Evolutionary conservation across 2,113 vertebrate species (phyloP), one percentile per base, ranked within the genome.

Genomic region (Neolamprologus tretocephalus): DNA sequence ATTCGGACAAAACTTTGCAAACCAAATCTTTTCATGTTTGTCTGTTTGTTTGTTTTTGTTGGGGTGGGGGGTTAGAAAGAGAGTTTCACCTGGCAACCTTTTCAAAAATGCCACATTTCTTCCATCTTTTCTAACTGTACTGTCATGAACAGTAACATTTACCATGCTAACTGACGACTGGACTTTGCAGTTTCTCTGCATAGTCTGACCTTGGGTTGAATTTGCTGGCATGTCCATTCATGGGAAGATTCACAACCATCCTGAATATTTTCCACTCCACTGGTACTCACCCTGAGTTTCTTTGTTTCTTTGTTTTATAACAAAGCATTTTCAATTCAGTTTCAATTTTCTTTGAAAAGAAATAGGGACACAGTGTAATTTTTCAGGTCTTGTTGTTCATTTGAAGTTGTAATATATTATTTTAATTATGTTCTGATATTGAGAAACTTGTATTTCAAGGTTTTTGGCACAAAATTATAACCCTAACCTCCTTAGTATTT

Each of bases 401-500:
- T 17, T 47, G 21, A 28, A 26, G 40, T 17, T 75, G 14, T 75
- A 19, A 28, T 28, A 0, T 1, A 47, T 28, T 11, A 47, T 75
- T 75, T 73, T 17, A 42, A 75, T 47, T 28, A 28, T 28, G 40
- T 47, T 45, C 68, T 75, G 21, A 28, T 26, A 37, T 66, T 35
- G 10, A n/a, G 4, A 66, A 66, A 12, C 31, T 37, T 66, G 1
- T n/a, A 66, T n/a, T 66, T 66, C 33, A 37, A 66, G 7, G 19
- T 0, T 66, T 66, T 37, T 66, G 31, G 10, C 31, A 28, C 42
- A 75, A 75, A 75, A 5, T 11, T 47, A 73, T 17, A 73, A 75
- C 71, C 14, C 0, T 0, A 47, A 47, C 21, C 9, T 75, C 8
- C 23, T 28, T 47, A 28, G 23, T 49, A 0, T 31, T 49, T 75